These are phyloP conservation scores for Dromas ardeola DNA, from an alignment of 2,113 vertebrate species.

Conservation along the genomic window DNA sequence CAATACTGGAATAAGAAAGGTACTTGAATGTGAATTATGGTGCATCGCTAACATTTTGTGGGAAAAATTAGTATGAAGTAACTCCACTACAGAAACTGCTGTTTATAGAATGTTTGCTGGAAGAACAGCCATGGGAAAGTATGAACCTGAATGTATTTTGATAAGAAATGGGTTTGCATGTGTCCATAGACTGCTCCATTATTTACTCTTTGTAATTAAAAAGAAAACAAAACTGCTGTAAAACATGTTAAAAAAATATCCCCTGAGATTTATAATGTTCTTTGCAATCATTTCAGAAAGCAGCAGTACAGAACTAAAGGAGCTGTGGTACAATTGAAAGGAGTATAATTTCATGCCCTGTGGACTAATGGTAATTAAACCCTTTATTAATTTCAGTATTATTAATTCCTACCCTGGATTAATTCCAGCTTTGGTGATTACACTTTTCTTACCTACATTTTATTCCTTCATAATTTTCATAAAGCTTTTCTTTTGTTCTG, in stretches of 20 bases:
- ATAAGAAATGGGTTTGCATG: not conserved
- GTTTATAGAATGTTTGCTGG: not conserved
- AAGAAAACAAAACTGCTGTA: not conserved
- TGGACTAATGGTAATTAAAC: not conserved
- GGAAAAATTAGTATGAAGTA: not conserved
- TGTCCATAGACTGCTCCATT: not conserved
- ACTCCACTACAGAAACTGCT: not conserved
- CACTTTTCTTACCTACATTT: not conserved
- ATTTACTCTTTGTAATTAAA: not conserved
- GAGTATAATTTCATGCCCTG: not conserved
- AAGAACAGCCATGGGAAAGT: not conserved
- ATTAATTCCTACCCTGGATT: not conserved
- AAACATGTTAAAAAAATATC: not conserved
- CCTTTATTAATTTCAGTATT: not conserved
- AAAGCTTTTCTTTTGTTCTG: not conserved
- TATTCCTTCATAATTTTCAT: not conserved
- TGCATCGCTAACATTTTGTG: not conserved
- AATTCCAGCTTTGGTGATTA: not conserved
- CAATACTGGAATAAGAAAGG: not conserved
- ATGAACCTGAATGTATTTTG: too few relatives aligned
- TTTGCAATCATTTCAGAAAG: not conserved
- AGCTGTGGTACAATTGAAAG: accelerated
- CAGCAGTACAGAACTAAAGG: not conserved
- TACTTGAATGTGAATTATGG: not conserved
- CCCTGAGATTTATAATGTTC: not conserved